These are phyloP conservation scores for Piscicola geometra DNA, from an alignment of 2,888 invertebrate species.

Conservation along the genomic window DNA sequence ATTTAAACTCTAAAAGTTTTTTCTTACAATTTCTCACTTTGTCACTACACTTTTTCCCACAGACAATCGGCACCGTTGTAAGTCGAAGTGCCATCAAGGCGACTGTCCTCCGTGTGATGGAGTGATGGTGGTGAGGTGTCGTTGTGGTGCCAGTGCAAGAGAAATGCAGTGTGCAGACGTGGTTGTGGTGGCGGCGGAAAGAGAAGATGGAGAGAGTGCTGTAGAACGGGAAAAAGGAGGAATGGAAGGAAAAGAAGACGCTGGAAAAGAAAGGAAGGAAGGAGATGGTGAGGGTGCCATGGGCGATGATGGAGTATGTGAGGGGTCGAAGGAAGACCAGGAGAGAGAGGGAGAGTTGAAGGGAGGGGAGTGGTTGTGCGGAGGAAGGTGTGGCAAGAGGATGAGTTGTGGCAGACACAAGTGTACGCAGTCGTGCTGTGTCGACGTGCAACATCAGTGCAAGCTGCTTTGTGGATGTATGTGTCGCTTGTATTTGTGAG, in stretches of 20 bases:
- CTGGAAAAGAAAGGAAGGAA: constrained; percentile 40
- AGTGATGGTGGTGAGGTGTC: constrained; percentile 47
- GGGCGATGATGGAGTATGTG: constrained; percentile 71
- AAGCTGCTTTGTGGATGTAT: constrained; percentile 61
- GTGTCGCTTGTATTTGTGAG: too few relatives aligned
- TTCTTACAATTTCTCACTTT: too few relatives aligned
- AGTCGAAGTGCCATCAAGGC: constrained; percentile 71
- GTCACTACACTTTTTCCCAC: neutral
- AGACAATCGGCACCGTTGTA: constrained; percentile 64
- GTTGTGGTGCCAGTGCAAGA: constrained; percentile 61
- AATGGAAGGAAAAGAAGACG: constrained; percentile 49
- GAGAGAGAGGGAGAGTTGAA: constrained; percentile 45
- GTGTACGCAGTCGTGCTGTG: constrained; percentile 81
- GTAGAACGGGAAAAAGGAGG: constrained; percentile 62
- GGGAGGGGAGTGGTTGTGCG: constrained; percentile 61
- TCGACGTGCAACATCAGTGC: constrained; percentile 75
- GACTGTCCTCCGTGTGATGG: constrained; percentile 68
- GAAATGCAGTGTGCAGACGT: constrained; percentile 50
- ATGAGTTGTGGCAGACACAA: constrained; percentile 61
- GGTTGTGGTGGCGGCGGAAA: constrained; percentile 59
- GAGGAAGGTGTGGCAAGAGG: constrained; percentile 78
- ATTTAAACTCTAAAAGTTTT: too few relatives aligned
- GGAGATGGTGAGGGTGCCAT: constrained; percentile 67
- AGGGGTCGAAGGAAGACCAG: constrained; percentile 52
- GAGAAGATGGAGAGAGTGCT: constrained; percentile 63